Evolutionary conservation across 2,797 vertebrate genomes (phyloP).

Genomic region (Zenarchopterus dispar): DNA sequence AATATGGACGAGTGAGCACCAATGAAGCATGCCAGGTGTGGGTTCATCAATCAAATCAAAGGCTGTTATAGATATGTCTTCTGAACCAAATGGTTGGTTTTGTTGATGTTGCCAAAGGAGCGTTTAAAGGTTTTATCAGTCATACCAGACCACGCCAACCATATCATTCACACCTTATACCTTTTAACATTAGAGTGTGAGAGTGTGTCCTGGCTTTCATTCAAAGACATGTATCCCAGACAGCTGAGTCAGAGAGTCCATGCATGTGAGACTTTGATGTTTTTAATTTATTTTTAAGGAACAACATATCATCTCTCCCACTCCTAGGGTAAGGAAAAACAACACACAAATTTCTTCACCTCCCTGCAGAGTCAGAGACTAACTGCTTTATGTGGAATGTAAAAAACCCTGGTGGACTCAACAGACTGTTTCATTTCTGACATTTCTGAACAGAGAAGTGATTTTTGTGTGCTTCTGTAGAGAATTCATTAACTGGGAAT

Average conservation of each 20-base stretch:
- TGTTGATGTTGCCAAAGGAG: slow-evolving; percentile 46
- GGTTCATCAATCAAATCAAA: slow-evolving; percentile 62
- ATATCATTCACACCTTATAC: neutral
- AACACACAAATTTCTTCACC: slow-evolving; percentile 57
- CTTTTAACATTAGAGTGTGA: slow-evolving; percentile 9
- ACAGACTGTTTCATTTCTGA: no score
- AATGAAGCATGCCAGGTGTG: slow-evolving; percentile 26
- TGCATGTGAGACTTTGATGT: no score
- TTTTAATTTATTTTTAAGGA: no score
- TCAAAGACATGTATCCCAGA: no score
- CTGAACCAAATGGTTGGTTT: slow-evolving; percentile 39
- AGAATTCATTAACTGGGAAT: no score
- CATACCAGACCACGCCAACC: slow-evolving; percentile 36
- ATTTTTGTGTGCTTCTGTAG: no score
- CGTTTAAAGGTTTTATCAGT: slow-evolving; percentile 52
- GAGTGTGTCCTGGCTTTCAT: neutral
- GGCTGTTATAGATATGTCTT: slow-evolving; percentile 49
- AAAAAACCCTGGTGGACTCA: no score
- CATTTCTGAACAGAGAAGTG: no score
- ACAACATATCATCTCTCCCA: slow-evolving; percentile 64
- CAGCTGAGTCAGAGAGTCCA: no score
- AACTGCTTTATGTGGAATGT: slow-evolving; percentile 61
- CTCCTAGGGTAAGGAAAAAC: slow-evolving; percentile 52
- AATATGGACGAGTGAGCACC: slow-evolving; percentile 37
- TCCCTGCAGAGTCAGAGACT: slow-evolving; percentile 36